Conservation (phyloP, 2,888 invertebrate genomes). For the Polylopha cassiicola region DNA sequence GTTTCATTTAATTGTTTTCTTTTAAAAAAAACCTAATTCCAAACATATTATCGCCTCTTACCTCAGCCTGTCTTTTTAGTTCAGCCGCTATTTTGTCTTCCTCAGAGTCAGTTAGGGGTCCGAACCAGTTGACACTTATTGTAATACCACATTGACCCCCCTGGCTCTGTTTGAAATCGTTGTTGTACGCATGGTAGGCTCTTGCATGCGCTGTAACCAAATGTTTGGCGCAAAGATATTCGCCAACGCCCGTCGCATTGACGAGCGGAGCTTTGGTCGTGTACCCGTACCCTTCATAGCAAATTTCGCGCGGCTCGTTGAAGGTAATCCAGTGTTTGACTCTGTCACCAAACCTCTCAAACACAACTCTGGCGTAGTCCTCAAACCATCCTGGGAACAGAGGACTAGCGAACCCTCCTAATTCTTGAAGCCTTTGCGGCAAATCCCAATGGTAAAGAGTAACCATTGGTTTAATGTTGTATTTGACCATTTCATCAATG, state of each 20-base stretch:
- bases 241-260: conserved; percentile 49
- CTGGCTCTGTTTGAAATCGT: conserved; percentile 46
- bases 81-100: conserved; percentile 45
- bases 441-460: conserved; percentile 77
- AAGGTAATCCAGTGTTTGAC: conserved; percentile 61
- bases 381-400: conserved; percentile 62
- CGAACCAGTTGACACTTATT: conserved; percentile 24
- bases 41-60: too few species aligned
- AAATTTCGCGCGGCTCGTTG: conserved; percentile 55
- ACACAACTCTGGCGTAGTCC: conserved; percentile 66
- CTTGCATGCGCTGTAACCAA: conserved; percentile 74
- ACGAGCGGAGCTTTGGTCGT: conserved; percentile 41
- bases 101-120: conserved; percentile 37
- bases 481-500: conserved; percentile 77
- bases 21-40: too few species aligned
- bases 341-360: conserved; percentile 49
- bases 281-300: conserved; percentile 8
- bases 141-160: conserved; percentile 29
- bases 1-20: too few species aligned
- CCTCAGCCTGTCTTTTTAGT: conserved; percentile 27
- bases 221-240: conserved; percentile 72
- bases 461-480: conserved; percentile 78
- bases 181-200: conserved; percentile 70
- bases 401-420: conserved; percentile 72
- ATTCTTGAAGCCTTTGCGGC: conserved; percentile 68